Conservation (phyloP, 1,140 invertebrate genomes). For the Acromyrmex charruanus region DNA sequence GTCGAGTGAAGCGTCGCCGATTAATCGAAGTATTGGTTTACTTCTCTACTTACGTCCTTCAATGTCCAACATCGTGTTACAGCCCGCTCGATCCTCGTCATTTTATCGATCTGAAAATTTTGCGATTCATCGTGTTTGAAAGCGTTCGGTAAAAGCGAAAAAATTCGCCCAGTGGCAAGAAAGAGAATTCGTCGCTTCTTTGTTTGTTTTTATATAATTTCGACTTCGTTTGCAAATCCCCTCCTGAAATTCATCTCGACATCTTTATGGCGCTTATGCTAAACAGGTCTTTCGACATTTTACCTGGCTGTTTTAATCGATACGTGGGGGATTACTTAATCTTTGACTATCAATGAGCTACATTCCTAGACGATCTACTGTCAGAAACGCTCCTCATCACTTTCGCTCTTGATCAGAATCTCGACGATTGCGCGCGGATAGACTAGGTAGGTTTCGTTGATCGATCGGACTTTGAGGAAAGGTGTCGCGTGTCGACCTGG, state of each 20-base stretch:
- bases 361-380: constrained; percentile 42
- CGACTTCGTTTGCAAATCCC: too few species aligned
- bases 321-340: constrained; percentile 12
- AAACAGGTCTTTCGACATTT: constrained; percentile 22
- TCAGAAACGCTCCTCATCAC: constrained; percentile 33
- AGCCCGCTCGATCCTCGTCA: constrained; percentile 2
- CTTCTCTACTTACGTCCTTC: constrained; percentile 55
- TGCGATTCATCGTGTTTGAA: constrained; percentile 44
- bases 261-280: constrained; percentile 3
- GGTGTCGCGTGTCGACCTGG: constrained; percentile 4
- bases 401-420: constrained; percentile 36
- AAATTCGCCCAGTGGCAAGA: background rate
- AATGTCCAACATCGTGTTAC: constrained; percentile 23
- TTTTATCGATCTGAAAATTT: constrained; percentile 38
- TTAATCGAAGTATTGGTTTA: constrained; percentile 51
- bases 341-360: background rate
- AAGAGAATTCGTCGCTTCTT: background rate
- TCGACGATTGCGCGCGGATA: background rate
- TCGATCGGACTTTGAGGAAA: constrained; percentile 7
- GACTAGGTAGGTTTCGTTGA: constrained; percentile 17
- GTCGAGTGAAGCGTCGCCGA: background rate
- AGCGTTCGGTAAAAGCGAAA: constrained; percentile 38
- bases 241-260: background rate
- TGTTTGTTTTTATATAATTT: background rate
- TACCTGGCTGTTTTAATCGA: constrained; percentile 10